These are phyloP conservation scores for Gambusia yucatana DNA, from an alignment of 2,797 vertebrate species.

Conservation along the genomic window DNA sequence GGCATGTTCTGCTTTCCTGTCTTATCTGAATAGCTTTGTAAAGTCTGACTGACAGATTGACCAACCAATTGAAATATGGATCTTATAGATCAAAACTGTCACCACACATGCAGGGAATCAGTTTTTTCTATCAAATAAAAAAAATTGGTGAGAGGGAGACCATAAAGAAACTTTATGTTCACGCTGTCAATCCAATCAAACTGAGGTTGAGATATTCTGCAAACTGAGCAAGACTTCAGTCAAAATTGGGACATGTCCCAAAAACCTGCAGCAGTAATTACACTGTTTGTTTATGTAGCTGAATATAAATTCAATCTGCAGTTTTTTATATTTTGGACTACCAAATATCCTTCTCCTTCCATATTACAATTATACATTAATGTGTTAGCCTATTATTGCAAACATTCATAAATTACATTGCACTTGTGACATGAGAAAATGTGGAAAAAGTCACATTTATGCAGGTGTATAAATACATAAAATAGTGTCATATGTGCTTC, in stretches of 20 bases:
- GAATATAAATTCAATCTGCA: neutral
- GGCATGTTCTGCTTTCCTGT: neutral
- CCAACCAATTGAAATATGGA: neutral
- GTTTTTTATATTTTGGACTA: neutral
- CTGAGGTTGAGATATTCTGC: neutral
- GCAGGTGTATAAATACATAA: conserved; percentile 29
- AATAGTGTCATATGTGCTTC: conserved; percentile 54
- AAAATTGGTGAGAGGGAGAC: no score
- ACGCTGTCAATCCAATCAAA: neutral
- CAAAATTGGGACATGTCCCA: neutral
- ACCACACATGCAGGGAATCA: neutral
- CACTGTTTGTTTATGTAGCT: neutral
- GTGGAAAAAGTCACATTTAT: neutral
- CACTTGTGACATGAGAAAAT: neutral
- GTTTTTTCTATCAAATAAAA: neutral
- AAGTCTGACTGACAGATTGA: neutral
- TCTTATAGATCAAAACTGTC: neutral
- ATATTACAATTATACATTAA: neutral
- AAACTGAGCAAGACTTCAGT: neutral
- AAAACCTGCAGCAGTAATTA: neutral
- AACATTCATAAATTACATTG: neutral
- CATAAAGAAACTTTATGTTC: neutral
- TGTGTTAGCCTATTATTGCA: neutral
- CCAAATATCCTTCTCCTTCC: neutral
- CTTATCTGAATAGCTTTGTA: neutral